Evolutionary conservation across 92 coral and sea anemone species (phyloP), one percentile per base, ranked within the genome.

Genomic region (Epizoanthus scotinus): DNA sequence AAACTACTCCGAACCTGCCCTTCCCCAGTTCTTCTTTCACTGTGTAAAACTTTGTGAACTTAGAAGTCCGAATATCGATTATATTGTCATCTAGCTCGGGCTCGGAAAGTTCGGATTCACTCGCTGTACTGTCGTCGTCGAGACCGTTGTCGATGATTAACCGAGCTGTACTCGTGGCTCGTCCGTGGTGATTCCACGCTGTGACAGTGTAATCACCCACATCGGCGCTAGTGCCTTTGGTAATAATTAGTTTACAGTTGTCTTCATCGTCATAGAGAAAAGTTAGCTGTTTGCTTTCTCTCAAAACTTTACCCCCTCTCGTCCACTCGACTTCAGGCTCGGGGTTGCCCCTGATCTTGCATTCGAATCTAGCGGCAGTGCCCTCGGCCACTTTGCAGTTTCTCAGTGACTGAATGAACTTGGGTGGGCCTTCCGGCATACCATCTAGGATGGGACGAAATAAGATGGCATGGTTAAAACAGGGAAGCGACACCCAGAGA

Each of bases 1-100:
- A 93, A 25, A 96, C 99, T 50, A 96, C 97, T 53, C 99, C 99
- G 70, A 96, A 96, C 83, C 97, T 82, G 58, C 99, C 99, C 69
- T 94, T 94, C 29, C 99, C 99, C 29, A 96, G 88, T 59, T 96
- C 99, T 18, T 96, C 99, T 68, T 91, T 85, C 47, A 96, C 89
- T 2, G 95, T 89, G 91, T 93, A 96, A 50, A 86, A 79, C 36
- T 87, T 90, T 14, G 91, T 92, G 27, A 92, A 90, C 73, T 86
- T 88, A 20, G 90, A 93, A 40, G 83, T 86, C 81, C 85, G 86
- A 29, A 94, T 81, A 17, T 72, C 71, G 54, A 89, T 79, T 75
- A 67, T 84, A 34, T 52, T 67, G 64, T 90, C 85, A 63, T 96
- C 96, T 38, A n/a, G 78, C 56, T 88, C 94, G 58, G 85, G 66